Evolutionary conservation across 2,888 invertebrate genomes (phyloP).

Genomic region (Noctua pronuba): DNA sequence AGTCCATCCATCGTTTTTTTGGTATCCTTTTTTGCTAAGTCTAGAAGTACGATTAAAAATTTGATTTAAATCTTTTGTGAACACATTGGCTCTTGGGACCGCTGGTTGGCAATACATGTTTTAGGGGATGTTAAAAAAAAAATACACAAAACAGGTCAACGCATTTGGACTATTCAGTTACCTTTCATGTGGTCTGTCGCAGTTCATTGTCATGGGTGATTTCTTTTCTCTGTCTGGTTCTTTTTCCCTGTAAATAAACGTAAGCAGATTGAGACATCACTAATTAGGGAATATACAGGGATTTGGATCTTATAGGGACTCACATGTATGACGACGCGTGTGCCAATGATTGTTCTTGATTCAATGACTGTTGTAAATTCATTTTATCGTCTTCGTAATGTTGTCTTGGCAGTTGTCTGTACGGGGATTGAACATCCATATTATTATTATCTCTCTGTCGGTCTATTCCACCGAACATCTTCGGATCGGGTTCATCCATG

Average conservation of each 20-base stretch:
- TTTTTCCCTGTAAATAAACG: slow-evolving; percentile 78
- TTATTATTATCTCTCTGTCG: slow-evolving; percentile 70
- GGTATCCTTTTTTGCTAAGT: not conserved
- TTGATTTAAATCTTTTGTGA: not conserved
- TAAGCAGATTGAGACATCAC: slow-evolving; percentile 16
- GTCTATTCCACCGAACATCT: slow-evolving; percentile 72
- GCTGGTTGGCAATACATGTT: not conserved
- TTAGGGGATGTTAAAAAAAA: not conserved
- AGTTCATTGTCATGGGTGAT: slow-evolving; percentile 76
- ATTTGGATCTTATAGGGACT: slow-evolving; percentile 46
- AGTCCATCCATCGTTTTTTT: too few species aligned
- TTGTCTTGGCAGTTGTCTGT: slow-evolving; percentile 68
- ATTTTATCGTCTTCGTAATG: slow-evolving; percentile 80
- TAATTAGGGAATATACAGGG: not conserved
- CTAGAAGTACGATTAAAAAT: not conserved
- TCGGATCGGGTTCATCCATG: slow-evolving; percentile 77
- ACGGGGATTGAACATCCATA: slow-evolving; percentile 69
- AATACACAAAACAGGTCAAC: not conserved
- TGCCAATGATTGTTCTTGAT: slow-evolving; percentile 70
- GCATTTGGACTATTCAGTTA: slow-evolving; percentile 61
- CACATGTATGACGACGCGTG: slow-evolving; percentile 70
- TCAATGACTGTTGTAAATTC: slow-evolving; percentile 68
- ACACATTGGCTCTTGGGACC: not conserved
- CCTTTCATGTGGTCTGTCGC: slow-evolving; percentile 85
- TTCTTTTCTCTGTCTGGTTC: slow-evolving; percentile 77